These are phyloP conservation scores for Stenchaetothrips biformis DNA, from an alignment of 2,888 invertebrate species.

Conservation along the genomic window DNA sequence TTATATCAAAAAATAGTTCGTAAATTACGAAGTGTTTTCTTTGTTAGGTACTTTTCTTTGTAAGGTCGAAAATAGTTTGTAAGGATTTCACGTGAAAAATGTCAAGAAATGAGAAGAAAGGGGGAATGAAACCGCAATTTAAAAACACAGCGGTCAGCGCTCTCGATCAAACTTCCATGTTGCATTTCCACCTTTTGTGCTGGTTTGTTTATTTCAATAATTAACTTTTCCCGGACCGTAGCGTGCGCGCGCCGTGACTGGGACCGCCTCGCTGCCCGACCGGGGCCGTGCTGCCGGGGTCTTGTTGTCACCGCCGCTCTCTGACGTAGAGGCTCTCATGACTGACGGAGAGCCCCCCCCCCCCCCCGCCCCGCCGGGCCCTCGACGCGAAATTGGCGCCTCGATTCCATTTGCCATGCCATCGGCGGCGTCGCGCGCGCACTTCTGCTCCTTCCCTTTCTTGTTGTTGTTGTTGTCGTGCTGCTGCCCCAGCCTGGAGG, in stretches of 20 bases:
- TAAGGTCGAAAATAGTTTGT: too few relatives aligned
- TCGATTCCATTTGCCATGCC: slow-evolving; percentile 3
- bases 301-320: background rate
- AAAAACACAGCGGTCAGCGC: background rate
- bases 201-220: slow-evolving; percentile 4
- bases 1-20: too few relatives aligned
- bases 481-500: background rate
- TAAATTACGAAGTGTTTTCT: background rate
- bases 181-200: background rate
- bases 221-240: background rate
- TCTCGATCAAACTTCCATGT: background rate
- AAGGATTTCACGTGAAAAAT: too few relatives aligned
- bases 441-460: background rate
- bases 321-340: background rate
- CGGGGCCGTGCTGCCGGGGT: background rate
- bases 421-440: background rate
- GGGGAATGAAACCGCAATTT: background rate
- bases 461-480: background rate
- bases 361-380: background rate
- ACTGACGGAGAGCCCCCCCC: background rate
- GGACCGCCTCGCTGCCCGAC: background rate
- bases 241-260: background rate
- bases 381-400: slow-evolving; percentile 20
- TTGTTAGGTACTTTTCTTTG: background rate
- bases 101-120: background rate